phyloP scores from a whole-genome alignment of 2,113 vertebrate species.

The Caracal caracal region DNA sequence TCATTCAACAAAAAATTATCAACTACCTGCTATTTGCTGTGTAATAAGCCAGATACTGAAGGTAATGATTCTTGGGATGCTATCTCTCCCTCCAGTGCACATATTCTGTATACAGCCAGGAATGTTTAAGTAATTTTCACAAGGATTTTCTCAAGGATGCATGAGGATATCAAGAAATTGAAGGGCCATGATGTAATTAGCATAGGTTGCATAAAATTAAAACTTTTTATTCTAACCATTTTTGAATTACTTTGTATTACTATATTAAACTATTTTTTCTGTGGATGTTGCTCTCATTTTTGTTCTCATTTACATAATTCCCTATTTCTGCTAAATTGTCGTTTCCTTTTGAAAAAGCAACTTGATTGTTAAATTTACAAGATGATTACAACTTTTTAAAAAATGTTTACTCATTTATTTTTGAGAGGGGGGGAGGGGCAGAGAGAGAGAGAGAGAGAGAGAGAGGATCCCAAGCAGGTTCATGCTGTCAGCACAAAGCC shows the following conservation, averaged over 20 bases:
- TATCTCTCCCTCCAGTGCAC: neutral
- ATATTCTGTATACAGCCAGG: neutral
- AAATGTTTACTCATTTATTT: too few species aligned
- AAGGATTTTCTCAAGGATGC: slow-evolving; percentile 15
- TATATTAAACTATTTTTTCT: neutral
- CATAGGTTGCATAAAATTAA: neutral
- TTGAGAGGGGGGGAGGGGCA: too few species aligned
- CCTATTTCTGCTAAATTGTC: neutral
- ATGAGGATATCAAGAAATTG: neutral
- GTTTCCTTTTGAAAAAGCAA: neutral
- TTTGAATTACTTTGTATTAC: slow-evolving; percentile 20
- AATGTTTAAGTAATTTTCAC: slow-evolving; percentile 13
- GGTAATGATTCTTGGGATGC: neutral
- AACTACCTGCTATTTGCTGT: neutral
- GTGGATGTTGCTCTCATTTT: neutral
- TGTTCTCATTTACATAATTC: neutral
- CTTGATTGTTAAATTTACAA: neutral
- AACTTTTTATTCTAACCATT: neutral
- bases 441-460: too few species aligned
- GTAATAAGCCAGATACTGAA: neutral
- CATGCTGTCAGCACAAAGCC: too few species aligned
- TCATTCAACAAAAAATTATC: neutral
- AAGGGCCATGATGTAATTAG: neutral
- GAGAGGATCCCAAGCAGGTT: too few species aligned
- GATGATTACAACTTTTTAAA: neutral